Evolutionary conservation across 2,797 vertebrate genomes (phyloP), one percentile per base, ranked within the genome.

Genomic region (Peromyscus melanophrys): DNA sequence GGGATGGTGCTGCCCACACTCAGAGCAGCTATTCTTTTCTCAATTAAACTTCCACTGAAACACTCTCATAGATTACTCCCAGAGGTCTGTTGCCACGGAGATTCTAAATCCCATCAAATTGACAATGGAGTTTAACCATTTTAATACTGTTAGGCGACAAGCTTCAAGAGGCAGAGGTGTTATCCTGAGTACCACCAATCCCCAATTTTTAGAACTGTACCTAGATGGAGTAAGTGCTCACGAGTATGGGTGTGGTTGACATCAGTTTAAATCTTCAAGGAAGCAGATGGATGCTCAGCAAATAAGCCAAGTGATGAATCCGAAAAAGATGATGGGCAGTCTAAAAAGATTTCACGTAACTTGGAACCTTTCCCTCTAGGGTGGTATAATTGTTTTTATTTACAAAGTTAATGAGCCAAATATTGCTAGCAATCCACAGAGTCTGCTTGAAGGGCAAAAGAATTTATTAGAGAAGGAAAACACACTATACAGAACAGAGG

Each of bases 301-400:
- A 78, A 65, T 59, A 78, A 69, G 34, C 81, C 55, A 92, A 94
- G 63, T 17, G 46, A 55, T 37, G 19, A 49, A 27, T 75, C 67
- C 94, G 84, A 93, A 1, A 81, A 81, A 25, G 46, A 57, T 17
- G 71, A 59, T 49, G 65, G 17, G 23, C 82, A 75, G 23, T 57
- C 81, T 96, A 63, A 95, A 95, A 78, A 73, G 57, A 57, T 77
- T 29, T 37, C 77, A 87, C 29, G 83, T 91, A 73, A 59, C 6
- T 29, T 29, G 49, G 69, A 83, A 9, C 27, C 71, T 81, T 90
- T 75, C 65, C 86, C 80, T 90, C 67, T 31, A 90, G 89, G 57
- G n/a, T 82, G 37, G 10, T 2, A 16, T 34, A 57, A 31, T 75
- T 67, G 23, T 85, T 93, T 90, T 76, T 34, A 49, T 87, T 94